phyloP scores from a whole-genome alignment of 2,797 vertebrate species.

The Arrhamphus sclerolepis region DNA sequence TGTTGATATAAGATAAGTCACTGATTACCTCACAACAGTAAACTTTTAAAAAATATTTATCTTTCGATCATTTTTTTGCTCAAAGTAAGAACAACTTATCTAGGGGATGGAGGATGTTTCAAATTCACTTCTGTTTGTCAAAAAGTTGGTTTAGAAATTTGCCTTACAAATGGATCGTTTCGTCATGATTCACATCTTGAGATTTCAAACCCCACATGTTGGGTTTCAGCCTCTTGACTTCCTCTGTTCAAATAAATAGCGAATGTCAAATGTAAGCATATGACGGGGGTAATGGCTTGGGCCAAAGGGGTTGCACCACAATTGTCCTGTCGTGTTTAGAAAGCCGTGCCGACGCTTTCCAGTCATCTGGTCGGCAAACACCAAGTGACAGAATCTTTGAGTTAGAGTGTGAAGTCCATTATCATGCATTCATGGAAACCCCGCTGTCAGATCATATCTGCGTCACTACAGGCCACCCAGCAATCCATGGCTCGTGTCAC shows the following conservation, averaged over 20 bases:
- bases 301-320: not conserved
- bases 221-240: not conserved
- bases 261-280: constrained; percentile 4
- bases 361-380: constrained; percentile 10
- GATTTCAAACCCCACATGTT: too few species aligned
- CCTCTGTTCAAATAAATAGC: constrained; percentile 33
- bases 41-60: too few species aligned
- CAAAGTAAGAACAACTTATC: too few species aligned
- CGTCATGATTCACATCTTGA: too few species aligned
- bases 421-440: constrained; percentile 64
- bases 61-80: too few species aligned
- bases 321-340: not conserved
- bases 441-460: constrained; percentile 68
- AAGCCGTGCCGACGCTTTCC: not conserved
- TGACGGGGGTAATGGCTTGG: too few species aligned
- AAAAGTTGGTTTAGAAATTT: too few species aligned
- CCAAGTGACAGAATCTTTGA: constrained; percentile 36
- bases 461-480: constrained; percentile 58
- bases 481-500: constrained; percentile 52
- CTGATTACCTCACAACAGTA: too few species aligned
- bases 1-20: too few species aligned
- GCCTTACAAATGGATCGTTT: too few species aligned
- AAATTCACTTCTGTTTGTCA: too few species aligned
- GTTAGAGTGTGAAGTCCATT: constrained; percentile 65
- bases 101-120: too few species aligned